A percentile compares a stretch with the other conserved stretches of the same genome.
These are phyloP conservation scores for Salticus scenicus DNA, from an alignment of 2,888 invertebrate species.

Conservation along the genomic window DNA sequence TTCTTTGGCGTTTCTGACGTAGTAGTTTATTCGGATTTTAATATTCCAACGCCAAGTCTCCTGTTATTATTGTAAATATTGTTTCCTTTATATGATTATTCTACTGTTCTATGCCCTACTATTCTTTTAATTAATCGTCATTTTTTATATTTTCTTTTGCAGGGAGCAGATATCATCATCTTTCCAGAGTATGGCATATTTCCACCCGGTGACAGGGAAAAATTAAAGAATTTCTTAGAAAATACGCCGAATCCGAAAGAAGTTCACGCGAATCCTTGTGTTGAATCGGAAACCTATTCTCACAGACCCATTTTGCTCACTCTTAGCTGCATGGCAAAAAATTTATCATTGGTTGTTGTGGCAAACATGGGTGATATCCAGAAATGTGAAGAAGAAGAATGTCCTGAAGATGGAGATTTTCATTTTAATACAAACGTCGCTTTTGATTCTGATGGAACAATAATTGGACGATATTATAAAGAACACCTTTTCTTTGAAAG, in stretches of 20 bases:
- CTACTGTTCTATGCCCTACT: too few relatives aligned
- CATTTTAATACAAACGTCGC: conserved; percentile 84
- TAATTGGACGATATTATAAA: conserved; percentile 81
- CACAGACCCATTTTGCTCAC: conserved; percentile 68
- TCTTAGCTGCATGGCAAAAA: conserved; percentile 80
- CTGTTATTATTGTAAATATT: too few relatives aligned
- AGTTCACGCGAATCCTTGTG: conserved; percentile 25
- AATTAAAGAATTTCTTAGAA: conserved; percentile 26
- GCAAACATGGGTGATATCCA: conserved; percentile 83
- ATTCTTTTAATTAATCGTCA: too few relatives aligned
- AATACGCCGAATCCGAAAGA: conserved; percentile 30
- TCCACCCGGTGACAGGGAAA: conserved; percentile 19
- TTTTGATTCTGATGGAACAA: conserved; percentile 83
- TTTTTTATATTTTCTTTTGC: too few relatives aligned
- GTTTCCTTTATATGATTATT: too few relatives aligned
- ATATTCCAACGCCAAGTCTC: too few relatives aligned
- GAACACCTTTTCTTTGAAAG: conserved; percentile 73
- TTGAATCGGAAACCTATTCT: conserved; percentile 61
- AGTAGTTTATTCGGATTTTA: too few relatives aligned
- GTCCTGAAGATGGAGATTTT: conserved; percentile 76
- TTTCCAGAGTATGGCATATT: conserved; percentile 75
- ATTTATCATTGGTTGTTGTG: conserved; percentile 81
- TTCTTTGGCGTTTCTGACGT: too few relatives aligned
- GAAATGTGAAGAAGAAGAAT: conserved; percentile 79
- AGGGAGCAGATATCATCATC: conserved; percentile 74